Conservation (phyloP, 2,888 invertebrate species). For the Lutraria lutraria region DNA sequence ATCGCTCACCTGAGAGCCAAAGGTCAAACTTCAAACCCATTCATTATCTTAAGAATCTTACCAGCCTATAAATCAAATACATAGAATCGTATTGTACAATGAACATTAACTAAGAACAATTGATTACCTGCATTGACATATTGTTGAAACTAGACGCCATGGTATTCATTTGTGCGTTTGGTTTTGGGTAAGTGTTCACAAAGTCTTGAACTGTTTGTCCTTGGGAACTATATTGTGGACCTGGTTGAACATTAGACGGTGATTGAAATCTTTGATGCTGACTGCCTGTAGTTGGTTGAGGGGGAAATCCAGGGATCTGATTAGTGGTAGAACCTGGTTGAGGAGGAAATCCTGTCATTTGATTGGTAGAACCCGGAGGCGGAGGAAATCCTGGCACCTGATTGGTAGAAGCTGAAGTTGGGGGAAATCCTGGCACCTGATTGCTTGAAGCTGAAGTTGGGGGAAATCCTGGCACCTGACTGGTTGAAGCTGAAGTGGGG, state of each 20-base stretch:
- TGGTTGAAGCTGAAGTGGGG: conserved; percentile 29
- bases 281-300: not conserved
- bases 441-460: conserved; percentile 41
- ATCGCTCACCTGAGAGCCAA: too few species aligned
- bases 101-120: not conserved
- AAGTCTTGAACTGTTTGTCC: conserved; percentile 59
- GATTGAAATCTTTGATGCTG: not conserved
- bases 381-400: conserved; percentile 53
- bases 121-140: conserved; percentile 69
- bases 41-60: too few species aligned
- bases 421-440: conserved; percentile 63
- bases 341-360: not conserved
- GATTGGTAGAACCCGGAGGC: conserved; percentile 23
- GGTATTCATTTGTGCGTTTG: conserved; percentile 36
- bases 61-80: too few species aligned
- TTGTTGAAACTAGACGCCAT: conserved; percentile 52
- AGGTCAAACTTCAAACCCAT: too few species aligned
- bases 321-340: not conserved
- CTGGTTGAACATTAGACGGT: conserved; percentile 25
- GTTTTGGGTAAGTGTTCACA: conserved; percentile 58
- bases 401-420: conserved; percentile 37
- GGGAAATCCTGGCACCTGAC: conserved; percentile 16
- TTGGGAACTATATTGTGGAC: conserved; percentile 18
- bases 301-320: conserved; percentile 1
- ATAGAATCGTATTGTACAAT: too few species aligned